phyloP scores from a whole-genome alignment of 2,888 invertebrate species.

The Folsomia candida region DNA sequence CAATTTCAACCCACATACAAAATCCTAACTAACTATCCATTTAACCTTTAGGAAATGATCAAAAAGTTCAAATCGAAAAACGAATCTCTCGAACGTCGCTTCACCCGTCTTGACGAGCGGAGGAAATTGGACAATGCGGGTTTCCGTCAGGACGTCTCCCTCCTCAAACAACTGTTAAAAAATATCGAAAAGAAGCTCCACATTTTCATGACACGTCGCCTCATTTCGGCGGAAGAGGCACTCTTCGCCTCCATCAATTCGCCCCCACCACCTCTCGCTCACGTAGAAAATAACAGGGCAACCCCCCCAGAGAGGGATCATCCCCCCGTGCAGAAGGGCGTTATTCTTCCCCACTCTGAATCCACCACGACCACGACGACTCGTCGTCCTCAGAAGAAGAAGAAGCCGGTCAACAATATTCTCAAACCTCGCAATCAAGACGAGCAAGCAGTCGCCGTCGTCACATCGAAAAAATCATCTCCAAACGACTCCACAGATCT shows the following conservation, averaged over 20 bases:
- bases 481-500: background rate
- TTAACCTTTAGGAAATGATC: conserved; percentile 18
- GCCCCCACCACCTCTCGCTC: background rate
- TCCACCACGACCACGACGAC: no score
- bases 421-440: background rate
- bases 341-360: no score
- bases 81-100: conserved; percentile 36
- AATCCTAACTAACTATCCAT: no score
- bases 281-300: background rate
- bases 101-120: conserved; percentile 35
- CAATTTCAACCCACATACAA: no score
- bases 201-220: conserved; percentile 1
- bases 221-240: background rate
- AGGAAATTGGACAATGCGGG: conserved; percentile 42
- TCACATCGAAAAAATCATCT: background rate
- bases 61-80: conserved; percentile 26
- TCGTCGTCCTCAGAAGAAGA: background rate
- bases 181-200: conserved; percentile 24
- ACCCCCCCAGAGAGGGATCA: background rate
- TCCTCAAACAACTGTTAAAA: conserved; percentile 23
- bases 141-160: conserved; percentile 38
- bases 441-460: background rate
- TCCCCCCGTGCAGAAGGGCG: no score
- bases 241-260: background rate
- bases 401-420: no score